Evolutionary conservation across 2,888 invertebrate species (phyloP).

Genomic region (Hypercompe scribonia): DNA sequence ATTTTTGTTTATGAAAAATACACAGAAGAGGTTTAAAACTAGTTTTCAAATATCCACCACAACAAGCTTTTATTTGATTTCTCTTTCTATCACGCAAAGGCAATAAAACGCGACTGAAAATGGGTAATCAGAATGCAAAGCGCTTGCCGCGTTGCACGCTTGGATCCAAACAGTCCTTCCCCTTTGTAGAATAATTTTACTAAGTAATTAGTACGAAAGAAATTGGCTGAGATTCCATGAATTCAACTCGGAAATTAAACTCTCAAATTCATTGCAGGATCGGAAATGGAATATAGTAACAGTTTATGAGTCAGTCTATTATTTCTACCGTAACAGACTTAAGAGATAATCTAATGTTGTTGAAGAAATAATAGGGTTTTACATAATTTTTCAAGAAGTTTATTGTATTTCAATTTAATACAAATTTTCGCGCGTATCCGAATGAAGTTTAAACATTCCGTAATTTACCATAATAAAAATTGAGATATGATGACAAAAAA

Average conservation of each 20-base stretch:
- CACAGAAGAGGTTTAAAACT: conserved; percentile 15
- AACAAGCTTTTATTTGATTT: conserved; percentile 40
- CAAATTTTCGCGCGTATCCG: no score
- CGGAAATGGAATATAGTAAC: conserved; percentile 17
- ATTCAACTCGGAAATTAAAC: conserved; percentile 32
- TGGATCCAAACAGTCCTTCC: conserved; percentile 31
- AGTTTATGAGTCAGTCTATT: conserved; percentile 14
- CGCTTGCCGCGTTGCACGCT: conserved; percentile 33
- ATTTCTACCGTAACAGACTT: no score
- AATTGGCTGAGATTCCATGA: conserved; percentile 35
- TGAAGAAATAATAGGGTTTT: no score
- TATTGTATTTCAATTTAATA: no score
- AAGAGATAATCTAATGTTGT: no score
- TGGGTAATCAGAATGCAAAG: conserved; percentile 50
- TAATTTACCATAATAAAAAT: no score
- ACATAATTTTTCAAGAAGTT: no score
- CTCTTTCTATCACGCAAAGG: conserved; percentile 49
- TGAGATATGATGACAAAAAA: no score
- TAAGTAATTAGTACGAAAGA: conserved; percentile 48
- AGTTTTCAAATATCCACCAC: conserved; percentile 37
- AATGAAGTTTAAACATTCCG: no score
- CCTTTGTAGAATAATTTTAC: conserved; percentile 45
- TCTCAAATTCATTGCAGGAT: conserved; percentile 28
- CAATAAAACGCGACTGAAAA: conserved; percentile 49
- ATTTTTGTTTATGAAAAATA: conserved; percentile 30